A percentile compares a stretch with the other conserved stretches of the same genome.
Conservation (phyloP, 2,888 invertebrate species). For the Panopea generosa region DNA sequence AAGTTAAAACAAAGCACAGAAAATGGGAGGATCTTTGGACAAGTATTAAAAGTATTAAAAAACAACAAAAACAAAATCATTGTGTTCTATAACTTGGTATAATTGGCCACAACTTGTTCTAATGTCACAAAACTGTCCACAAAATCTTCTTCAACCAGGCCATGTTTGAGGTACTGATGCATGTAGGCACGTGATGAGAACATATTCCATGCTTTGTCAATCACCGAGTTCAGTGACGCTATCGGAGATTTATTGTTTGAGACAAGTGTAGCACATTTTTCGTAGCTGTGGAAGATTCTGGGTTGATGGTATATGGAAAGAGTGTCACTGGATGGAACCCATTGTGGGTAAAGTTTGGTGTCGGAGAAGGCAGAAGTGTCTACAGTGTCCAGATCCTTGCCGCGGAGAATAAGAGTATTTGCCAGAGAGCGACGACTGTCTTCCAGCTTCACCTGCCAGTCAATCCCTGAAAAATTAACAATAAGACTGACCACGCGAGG, state of each 20-base stretch:
- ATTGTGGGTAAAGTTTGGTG: conserved; percentile 76
- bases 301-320: conserved; percentile 76
- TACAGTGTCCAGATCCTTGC: conserved; percentile 72
- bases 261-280: conserved; percentile 82
- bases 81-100: conserved; percentile 73
- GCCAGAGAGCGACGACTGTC: conserved; percentile 79
- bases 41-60: no score
- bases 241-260: conserved; percentile 83
- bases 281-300: conserved; percentile 80
- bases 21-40: no score
- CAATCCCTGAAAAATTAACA: conserved; percentile 76
- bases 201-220: conserved; percentile 85
- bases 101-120: conserved; percentile 84
- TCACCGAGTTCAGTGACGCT: conserved; percentile 76
- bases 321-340: conserved; percentile 73
- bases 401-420: conserved; percentile 79
- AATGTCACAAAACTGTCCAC: conserved; percentile 83
- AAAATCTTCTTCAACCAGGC: conserved; percentile 84
- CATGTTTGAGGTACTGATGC: conserved; percentile 85
- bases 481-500: no score
- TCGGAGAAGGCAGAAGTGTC: conserved; percentile 77
- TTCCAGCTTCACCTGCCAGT: conserved; percentile 80
- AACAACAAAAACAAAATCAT: no score
- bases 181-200: conserved; percentile 84
- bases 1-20: no score